phyloP scores from a whole-genome alignment of 2,113 vertebrate genomes.

The Cnemophilus loriae region DNA sequence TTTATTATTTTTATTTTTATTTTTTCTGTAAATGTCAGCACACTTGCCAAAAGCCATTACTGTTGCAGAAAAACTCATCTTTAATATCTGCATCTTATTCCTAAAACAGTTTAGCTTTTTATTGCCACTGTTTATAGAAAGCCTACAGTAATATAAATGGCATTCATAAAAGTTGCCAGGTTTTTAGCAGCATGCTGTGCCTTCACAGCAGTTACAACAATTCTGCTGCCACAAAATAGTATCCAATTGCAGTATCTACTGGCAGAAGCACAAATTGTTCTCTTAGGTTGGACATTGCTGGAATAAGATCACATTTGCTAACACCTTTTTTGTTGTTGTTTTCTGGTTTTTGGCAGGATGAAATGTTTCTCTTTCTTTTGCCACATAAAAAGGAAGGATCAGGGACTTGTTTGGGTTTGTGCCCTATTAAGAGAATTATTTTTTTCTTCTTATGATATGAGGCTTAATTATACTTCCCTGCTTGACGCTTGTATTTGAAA shows the following conservation, averaged over 20 bases:
- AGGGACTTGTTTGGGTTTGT: background rate
- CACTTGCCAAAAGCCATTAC: conserved; percentile 47
- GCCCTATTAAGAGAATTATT: background rate
- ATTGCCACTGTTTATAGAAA: conserved; percentile 62
- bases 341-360: background rate
- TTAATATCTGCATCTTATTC: conserved; percentile 64
- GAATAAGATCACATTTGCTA: conserved; percentile 44
- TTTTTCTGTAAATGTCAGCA: conserved; percentile 29
- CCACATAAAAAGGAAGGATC: background rate
- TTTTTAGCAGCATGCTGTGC: conserved; percentile 59
- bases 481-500: background rate
- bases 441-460: background rate
- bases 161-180: conserved; percentile 67
- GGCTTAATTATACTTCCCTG: conserved; percentile 6
- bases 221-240: conserved; percentile 50
- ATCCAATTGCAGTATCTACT: conserved; percentile 59
- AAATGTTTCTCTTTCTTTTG: conserved; percentile 6
- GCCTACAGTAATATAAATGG: conserved; percentile 55
- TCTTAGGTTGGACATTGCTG: conserved; percentile 42
- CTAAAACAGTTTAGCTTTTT: conserved; percentile 59
- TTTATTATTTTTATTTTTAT: background rate
- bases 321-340: conserved; percentile 12
- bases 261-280: conserved; percentile 58
- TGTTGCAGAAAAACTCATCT: conserved; percentile 39
- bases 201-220: conserved; percentile 49